phyloP scores from a whole-genome alignment of 2,797 vertebrate genomes.

The Sphaeramia orbicularis region DNA sequence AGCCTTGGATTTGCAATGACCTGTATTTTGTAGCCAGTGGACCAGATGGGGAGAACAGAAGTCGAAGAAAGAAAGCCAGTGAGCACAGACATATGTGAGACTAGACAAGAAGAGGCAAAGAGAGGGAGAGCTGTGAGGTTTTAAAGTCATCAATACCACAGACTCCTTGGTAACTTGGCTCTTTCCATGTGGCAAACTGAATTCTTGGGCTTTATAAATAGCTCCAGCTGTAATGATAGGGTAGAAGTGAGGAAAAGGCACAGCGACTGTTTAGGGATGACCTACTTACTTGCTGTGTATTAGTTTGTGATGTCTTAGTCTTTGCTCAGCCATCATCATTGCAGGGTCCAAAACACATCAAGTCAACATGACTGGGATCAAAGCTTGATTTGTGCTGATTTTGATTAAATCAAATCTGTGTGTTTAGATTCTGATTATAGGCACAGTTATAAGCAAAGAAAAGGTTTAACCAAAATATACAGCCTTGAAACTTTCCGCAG shows the following conservation, averaged over 20 bases:
- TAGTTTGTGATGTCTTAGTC: conserved; percentile 57
- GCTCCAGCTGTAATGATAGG: conserved; percentile 83
- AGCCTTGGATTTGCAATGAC: conserved; percentile 54
- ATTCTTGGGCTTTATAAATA: conserved; percentile 86
- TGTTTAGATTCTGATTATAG: conserved; percentile 58
- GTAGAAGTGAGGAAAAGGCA: conserved; percentile 73
- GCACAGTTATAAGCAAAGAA: conserved; percentile 30
- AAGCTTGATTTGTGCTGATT: conserved; percentile 50
- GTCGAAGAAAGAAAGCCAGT: conserved; percentile 34
- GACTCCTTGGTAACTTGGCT: conserved; percentile 71
- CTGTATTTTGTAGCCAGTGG: conserved; percentile 39
- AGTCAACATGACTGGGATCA: conserved; percentile 42
- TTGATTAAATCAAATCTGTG: conserved; percentile 37
- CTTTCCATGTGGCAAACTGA: conserved; percentile 65
- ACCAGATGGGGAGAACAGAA: conserved; percentile 45
- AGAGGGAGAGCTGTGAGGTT: conserved; percentile 34
- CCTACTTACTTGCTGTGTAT: conserved; percentile 62
- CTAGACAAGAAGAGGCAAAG: conserved; percentile 18
- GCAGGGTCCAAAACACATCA: conserved; percentile 45
- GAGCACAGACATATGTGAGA: conserved; percentile 8
- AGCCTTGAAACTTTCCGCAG: conserved; percentile 50
- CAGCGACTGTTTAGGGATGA: conserved; percentile 67
- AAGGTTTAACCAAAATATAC: conserved; percentile 42
- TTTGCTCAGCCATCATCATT: conserved; percentile 47
- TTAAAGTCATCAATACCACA: conserved; percentile 63